A percentile compares a stretch with the other conserved stretches of the same genome.
These are phyloP conservation scores for Xestia c-nigrum DNA, from an alignment of 2,888 invertebrate species.

Conservation along the genomic window DNA sequence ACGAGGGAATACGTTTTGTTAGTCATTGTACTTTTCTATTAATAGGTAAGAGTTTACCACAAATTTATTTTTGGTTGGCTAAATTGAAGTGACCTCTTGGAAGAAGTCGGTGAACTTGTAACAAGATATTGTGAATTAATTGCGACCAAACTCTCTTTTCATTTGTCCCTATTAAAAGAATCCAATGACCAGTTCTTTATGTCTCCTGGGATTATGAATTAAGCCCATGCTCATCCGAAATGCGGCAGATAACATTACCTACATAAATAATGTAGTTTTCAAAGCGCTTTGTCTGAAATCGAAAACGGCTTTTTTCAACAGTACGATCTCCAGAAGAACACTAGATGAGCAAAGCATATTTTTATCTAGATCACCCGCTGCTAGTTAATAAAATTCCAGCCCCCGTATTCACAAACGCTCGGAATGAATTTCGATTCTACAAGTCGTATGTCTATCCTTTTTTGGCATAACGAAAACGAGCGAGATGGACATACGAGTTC, in stretches of 20 bases:
- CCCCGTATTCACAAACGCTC: too few relatives aligned
- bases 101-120: background rate
- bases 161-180: background rate
- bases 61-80: background rate
- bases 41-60: conserved; percentile 16
- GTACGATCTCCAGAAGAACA: background rate
- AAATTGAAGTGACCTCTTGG: background rate
- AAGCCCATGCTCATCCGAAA: background rate
- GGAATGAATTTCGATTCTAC: too few relatives aligned
- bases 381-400: conserved; percentile 14
- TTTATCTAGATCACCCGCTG: background rate
- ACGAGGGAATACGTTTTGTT: conserved; percentile 39
- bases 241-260: background rate
- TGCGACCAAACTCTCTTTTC: background rate
- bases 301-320: background rate
- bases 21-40: conserved; percentile 37
- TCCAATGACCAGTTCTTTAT: background rate
- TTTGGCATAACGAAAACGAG: too few relatives aligned
- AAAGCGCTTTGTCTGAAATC: background rate
- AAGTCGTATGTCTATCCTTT: too few relatives aligned
- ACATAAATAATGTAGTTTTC: background rate
- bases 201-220: background rate
- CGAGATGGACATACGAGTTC: too few relatives aligned
- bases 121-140: background rate
- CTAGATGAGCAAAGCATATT: background rate